A percentile compares a stretch with the other conserved stretches of the same genome.
Conservation (phyloP, 2,113 vertebrate genomes). For the Mormyrus iriodes region DNA sequence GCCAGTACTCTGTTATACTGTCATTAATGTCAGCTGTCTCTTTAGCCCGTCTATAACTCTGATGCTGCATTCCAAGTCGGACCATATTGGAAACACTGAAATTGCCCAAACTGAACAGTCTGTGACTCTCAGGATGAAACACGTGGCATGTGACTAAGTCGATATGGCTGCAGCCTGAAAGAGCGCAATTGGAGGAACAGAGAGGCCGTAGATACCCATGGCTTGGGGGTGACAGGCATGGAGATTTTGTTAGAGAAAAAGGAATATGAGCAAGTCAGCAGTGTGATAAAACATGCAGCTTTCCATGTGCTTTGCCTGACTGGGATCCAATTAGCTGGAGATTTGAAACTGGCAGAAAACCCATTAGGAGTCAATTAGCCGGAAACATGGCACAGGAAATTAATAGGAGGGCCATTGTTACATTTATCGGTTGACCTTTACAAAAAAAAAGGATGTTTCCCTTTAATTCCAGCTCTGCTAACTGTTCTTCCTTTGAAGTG, state of each 20-base stretch:
- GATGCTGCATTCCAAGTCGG: not conserved
- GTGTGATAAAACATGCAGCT: slow-evolving; percentile 51
- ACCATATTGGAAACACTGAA: not conserved
- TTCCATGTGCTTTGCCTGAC: slow-evolving; percentile 54
- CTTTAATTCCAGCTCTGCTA: not conserved
- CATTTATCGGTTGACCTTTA: slow-evolving; percentile 52
- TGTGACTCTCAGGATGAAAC: not conserved
- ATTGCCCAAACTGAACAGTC: not conserved
- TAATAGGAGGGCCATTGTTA: slow-evolving; percentile 38
- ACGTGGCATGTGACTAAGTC: not conserved
- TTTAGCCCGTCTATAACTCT: not conserved
- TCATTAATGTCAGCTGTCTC: not conserved
- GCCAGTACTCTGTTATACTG: not conserved
- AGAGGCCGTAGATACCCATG: not conserved
- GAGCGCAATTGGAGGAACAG: not conserved
- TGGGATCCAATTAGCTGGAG: slow-evolving; percentile 71
- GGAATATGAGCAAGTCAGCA: slow-evolving; percentile 47
- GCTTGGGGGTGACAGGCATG: not conserved
- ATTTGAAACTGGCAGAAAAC: slow-evolving; percentile 64
- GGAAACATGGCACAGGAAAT: slow-evolving; percentile 41
- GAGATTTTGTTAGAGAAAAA: slow-evolving; percentile 37
- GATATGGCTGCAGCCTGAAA: not conserved
- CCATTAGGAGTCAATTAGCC: slow-evolving; percentile 71
- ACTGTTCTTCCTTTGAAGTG: not conserved
- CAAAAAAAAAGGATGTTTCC: not conserved